Evolutionary conservation across 2,113 vertebrate genomes (phyloP).

Genomic region (Rostratula benghalensis): DNA sequence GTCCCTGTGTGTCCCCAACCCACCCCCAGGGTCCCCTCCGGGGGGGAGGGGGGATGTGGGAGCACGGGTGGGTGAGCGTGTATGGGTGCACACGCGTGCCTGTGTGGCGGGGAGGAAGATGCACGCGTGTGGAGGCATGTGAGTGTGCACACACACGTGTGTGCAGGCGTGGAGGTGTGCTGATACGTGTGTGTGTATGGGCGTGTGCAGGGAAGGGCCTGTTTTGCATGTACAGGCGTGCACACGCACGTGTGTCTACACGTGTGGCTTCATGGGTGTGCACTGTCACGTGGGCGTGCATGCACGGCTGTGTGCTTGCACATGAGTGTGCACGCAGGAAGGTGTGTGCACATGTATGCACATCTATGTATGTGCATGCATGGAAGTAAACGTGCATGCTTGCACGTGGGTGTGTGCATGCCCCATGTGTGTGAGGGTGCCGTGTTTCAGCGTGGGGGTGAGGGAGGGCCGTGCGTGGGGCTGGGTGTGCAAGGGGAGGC

Average conservation of each 20-base stretch:
- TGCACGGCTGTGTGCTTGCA: neutral
- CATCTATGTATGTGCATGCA: no score
- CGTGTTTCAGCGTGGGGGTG: no score
- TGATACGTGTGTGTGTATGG: neutral
- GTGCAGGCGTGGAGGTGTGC: neutral
- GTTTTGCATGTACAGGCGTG: no score
- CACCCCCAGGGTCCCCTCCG: neutral
- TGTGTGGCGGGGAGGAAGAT: neutral
- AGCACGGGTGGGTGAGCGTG: neutral
- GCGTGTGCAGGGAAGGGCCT: neutral
- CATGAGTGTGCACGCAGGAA: neutral
- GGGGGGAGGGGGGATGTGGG: neutral
- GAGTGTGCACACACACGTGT: no score
- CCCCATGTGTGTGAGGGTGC: no score
- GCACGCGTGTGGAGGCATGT: no score
- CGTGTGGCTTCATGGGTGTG: neutral
- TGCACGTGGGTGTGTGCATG: neutral
- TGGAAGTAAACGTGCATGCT: no score
- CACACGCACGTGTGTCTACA: no score
- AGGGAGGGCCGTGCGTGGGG: no score
- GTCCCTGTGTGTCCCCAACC: neutral
- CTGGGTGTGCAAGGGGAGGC: no score
- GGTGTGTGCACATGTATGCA: no score
- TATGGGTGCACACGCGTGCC: neutral
- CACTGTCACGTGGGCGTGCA: no score